phyloP scores from a whole-genome alignment of 2,888 invertebrate species.

The Lithophane leautieri region DNA sequence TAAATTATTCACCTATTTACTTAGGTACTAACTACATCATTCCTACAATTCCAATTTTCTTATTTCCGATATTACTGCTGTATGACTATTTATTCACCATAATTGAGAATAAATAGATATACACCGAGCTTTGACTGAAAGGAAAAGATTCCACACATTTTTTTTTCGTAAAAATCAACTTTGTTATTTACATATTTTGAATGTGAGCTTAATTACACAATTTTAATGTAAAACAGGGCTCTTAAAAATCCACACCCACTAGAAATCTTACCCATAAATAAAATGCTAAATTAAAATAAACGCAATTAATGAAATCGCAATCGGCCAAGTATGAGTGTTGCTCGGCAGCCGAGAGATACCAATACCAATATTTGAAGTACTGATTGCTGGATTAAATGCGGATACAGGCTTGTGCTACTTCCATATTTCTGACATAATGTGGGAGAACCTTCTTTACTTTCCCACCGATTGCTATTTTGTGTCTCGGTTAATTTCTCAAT shows the following conservation, averaged over 20 bases:
- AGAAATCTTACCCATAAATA: slow-evolving; percentile 4
- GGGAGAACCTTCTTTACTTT: slow-evolving; percentile 25
- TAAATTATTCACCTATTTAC: not conserved
- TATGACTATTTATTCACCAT: not conserved
- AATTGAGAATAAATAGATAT: not conserved
- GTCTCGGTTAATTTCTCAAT: slow-evolving; percentile 16
- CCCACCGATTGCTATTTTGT: not conserved
- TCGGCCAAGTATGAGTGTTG: slow-evolving; percentile 59
- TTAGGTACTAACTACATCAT: not conserved
- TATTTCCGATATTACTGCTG: not conserved
- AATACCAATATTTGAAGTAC: slow-evolving; percentile 68
- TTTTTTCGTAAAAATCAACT: too few relatives aligned
- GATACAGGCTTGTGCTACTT: slow-evolving; percentile 62
- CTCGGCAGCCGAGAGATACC: slow-evolving; percentile 55
- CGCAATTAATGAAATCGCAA: slow-evolving; percentile 63
- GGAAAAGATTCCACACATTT: not conserved
- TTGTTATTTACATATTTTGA: not conserved
- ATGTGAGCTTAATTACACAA: not conserved
- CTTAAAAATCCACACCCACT: not conserved
- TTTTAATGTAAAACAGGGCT: not conserved
- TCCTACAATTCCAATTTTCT: not conserved
- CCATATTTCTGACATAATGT: slow-evolving; percentile 57
- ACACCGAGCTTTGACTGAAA: not conserved
- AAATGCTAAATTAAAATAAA: slow-evolving; percentile 53
- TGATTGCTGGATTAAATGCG: slow-evolving; percentile 69